These are phyloP conservation scores for Galerucella nymphaeae DNA, from an alignment of 2,888 invertebrate genomes.

Conservation along the genomic window DNA sequence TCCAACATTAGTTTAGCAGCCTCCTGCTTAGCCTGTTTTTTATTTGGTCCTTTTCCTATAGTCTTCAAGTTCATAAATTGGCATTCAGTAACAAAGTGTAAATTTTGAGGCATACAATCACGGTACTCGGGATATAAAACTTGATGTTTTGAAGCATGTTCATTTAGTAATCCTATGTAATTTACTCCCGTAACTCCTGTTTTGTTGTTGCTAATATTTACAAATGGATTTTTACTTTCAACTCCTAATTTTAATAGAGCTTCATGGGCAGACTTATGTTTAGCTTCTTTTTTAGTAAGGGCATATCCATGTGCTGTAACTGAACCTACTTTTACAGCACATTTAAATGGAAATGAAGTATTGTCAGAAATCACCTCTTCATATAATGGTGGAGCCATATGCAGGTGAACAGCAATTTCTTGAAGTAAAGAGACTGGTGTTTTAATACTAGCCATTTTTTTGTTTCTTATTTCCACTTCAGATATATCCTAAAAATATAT, in stretches of 20 bases:
- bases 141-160: slow-evolving; percentile 37
- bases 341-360: slow-evolving; percentile 35
- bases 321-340: slow-evolving; percentile 32
- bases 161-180: slow-evolving; percentile 45
- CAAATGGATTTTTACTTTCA: background rate
- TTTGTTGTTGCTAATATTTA: background rate
- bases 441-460: slow-evolving; percentile 29
- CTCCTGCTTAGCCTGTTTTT: slow-evolving; percentile 46
- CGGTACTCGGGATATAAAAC: slow-evolving; percentile 39
- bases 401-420: slow-evolving; percentile 39
- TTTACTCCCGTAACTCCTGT: slow-evolving; percentile 20
- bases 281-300: slow-evolving; percentile 46
- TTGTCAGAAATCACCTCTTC: slow-evolving; percentile 23
- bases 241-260: slow-evolving; percentile 32
- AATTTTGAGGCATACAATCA: slow-evolving; percentile 26
- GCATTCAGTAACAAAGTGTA: slow-evolving; percentile 40
- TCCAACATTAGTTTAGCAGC: slow-evolving; percentile 45
- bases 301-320: slow-evolving; percentile 38
- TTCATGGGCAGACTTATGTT: slow-evolving; percentile 44
- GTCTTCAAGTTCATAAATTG: slow-evolving; percentile 33
- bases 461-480: background rate
- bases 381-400: slow-evolving; percentile 36
- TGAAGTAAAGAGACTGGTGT: slow-evolving; percentile 47
- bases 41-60: slow-evolving; percentile 41
- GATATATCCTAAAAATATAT: background rate